These are phyloP conservation scores for Anoplolepis gracilipes DNA, from an alignment of 1,140 invertebrate species.

Conservation along the genomic window DNA sequence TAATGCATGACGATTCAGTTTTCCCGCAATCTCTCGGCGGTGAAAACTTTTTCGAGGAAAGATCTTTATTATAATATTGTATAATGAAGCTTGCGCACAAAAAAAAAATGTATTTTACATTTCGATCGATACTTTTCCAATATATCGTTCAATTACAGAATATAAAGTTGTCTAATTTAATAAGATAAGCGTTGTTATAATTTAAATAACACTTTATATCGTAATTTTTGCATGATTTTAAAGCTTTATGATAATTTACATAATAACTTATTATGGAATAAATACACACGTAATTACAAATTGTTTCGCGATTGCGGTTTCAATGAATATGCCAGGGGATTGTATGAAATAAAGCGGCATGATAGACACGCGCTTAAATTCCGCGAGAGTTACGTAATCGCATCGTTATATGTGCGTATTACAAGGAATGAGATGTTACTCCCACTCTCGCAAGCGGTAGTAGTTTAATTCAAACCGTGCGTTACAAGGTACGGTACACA, in stretches of 20 bases:
- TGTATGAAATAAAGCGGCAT: not conserved
- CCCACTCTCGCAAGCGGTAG: conserved; percentile 28
- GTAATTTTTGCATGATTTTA: not conserved
- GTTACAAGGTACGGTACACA: conserved; percentile 69
- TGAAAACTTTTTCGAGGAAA: not conserved
- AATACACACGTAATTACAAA: conserved; percentile 28
- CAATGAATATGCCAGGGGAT: not conserved
- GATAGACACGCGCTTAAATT: conserved; percentile 35
- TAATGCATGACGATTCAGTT: not conserved
- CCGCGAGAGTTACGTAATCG: conserved; percentile 5
- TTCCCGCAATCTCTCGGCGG: not conserved
- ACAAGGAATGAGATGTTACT: conserved; percentile 64
- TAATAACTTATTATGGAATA: not conserved
- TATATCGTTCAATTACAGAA: conserved; percentile 1
- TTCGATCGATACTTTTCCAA: not conserved
- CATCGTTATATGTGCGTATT: conserved; percentile 39
- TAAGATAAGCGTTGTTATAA: too few relatives aligned
- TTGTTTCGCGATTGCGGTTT: conserved; percentile 19
- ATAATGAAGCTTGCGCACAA: not conserved
- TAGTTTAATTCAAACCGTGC: conserved; percentile 69
- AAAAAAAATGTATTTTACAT: not conserved
- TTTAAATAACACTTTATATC: not conserved
- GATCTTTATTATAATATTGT: not conserved
- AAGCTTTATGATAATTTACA: not conserved
- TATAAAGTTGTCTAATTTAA: not conserved